Percentiles rank a stretch among this genome's conserved stretches.
Conservation (phyloP, 2,113 vertebrate species). For the Dissostichus mawsoni region DNA sequence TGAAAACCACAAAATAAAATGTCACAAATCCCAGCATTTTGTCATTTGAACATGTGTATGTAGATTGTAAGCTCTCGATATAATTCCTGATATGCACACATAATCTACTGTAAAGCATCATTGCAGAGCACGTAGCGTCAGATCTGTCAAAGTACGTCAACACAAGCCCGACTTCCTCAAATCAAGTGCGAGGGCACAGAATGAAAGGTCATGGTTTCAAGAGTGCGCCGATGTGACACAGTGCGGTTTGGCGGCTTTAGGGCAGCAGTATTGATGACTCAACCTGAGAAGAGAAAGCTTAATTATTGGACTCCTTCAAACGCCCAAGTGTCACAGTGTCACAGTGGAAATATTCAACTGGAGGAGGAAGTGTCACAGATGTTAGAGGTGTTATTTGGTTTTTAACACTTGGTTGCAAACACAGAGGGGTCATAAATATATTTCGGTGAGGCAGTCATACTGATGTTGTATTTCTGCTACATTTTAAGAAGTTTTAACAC, state of each 20-base stretch:
- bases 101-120: neutral
- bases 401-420: neutral
- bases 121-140: neutral
- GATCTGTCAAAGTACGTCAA: conserved; percentile 27
- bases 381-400: neutral
- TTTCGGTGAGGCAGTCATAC: neutral
- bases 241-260: conserved; percentile 72
- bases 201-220: conserved; percentile 71
- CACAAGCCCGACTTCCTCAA: conserved; percentile 2
- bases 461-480: neutral
- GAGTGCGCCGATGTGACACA: conserved; percentile 58
- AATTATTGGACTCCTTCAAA: conserved; percentile 43
- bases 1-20: neutral
- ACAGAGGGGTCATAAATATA: neutral
- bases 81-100: neutral
- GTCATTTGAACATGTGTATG: neutral
- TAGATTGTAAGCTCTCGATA: too few species aligned
- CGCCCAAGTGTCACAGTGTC: conserved; percentile 19
- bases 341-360: conserved; percentile 77
- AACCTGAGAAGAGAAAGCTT: conserved; percentile 79
- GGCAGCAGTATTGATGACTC: conserved; percentile 73
- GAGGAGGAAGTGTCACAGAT: conserved; percentile 17
- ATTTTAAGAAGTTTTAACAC: neutral
- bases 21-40: neutral
- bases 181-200: conserved; percentile 33